Percentiles rank a stretch among this genome's conserved stretches.
These are phyloP conservation scores for Axis porcinus DNA, from an alignment of 2,113 vertebrate genomes.

Conservation along the genomic window DNA sequence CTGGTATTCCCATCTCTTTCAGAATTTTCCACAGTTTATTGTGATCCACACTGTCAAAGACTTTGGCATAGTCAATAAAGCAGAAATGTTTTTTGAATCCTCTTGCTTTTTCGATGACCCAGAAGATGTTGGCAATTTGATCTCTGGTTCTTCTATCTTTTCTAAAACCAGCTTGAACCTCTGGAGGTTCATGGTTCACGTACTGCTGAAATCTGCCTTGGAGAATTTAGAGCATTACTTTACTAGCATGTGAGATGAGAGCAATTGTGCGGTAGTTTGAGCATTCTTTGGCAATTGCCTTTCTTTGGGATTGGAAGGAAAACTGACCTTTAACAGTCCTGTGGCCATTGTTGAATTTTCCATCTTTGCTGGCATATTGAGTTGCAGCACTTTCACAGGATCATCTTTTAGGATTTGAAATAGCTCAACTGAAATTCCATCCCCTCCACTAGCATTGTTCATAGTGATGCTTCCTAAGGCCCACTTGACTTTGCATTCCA, in stretches of 20 bases:
- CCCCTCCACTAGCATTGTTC: neutral
- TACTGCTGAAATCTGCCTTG: neutral
- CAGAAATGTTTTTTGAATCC: neutral
- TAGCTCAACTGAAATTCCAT: neutral
- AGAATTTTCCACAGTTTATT: neutral
- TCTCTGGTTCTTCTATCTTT: neutral
- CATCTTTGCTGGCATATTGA: neutral
- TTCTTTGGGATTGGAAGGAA: neutral
- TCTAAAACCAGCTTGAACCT: neutral
- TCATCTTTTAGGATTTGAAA: neutral
- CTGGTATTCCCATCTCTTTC: neutral
- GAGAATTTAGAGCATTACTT: neutral
- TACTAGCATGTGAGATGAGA: neutral
- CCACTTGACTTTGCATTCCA: neutral
- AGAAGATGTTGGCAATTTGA: neutral
- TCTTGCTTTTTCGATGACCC: neutral
- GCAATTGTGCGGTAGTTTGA: neutral
- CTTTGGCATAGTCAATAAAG: neutral
- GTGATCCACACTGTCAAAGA: neutral
- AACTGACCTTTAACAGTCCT: neutral
- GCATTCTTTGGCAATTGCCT: neutral
- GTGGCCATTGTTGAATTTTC: neutral
- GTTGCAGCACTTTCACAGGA: neutral
- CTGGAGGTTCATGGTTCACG: rapidly evolving
- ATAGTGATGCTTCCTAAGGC: neutral